phyloP scores from a whole-genome alignment of 2,888 invertebrate species.

The Pristionchus mayeri region DNA sequence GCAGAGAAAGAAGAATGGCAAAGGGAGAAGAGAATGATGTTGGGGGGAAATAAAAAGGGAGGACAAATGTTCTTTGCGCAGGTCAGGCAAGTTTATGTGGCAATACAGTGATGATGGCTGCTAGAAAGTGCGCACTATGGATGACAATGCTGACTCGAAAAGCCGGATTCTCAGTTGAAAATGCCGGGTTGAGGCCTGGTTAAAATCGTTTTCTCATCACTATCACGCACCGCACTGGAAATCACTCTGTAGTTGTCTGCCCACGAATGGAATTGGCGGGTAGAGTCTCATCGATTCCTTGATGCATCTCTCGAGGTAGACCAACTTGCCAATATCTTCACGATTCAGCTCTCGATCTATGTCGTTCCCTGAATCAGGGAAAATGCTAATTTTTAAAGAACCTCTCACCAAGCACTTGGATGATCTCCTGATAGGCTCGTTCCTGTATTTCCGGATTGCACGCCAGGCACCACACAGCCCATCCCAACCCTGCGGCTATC shows the following conservation, averaged over 20 bases:
- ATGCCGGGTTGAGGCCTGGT: too few species aligned
- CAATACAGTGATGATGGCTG: too few species aligned
- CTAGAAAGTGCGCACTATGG: too few species aligned
- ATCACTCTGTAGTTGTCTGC: background rate
- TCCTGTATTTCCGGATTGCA: background rate
- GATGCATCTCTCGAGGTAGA: constrained; percentile 21
- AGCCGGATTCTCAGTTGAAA: too few species aligned
- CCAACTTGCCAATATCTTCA: constrained; percentile 30
- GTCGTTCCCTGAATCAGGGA: background rate
- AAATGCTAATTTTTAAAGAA: background rate
- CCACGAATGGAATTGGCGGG: constrained; percentile 3
- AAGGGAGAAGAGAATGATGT: too few species aligned
- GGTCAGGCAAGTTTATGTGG: too few species aligned
- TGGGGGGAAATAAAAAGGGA: too few species aligned
- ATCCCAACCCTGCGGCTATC: background rate
- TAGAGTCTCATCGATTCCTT: background rate
- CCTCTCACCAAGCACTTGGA: background rate
- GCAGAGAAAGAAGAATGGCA: too few species aligned
- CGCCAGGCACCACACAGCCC: background rate
- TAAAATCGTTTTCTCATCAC: too few species aligned
- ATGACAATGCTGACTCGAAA: too few species aligned
- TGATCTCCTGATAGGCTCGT: background rate
- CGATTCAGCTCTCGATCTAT: background rate
- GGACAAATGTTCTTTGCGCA: too few species aligned
- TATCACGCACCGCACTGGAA: background rate